Conservation (phyloP, 23 tunicate genomes). For the Ciona savignyi region DNA sequence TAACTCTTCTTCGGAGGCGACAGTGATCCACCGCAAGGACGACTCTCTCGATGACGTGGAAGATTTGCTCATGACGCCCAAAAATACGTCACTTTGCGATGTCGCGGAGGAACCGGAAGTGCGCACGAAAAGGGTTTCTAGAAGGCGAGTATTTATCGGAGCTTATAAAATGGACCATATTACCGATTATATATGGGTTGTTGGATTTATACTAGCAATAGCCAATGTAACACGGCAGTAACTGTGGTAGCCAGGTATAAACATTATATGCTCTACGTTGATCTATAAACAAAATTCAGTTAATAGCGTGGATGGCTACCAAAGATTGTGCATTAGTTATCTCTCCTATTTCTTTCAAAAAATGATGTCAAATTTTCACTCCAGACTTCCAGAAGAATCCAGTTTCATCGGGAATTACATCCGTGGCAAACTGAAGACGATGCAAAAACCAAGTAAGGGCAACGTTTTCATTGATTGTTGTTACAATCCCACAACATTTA, state of each 20-base stretch:
- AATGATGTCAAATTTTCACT: not conserved
- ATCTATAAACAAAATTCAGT: too few species aligned
- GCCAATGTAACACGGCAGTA: too few species aligned
- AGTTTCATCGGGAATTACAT: conserved; percentile 45
- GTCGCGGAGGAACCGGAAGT: not conserved
- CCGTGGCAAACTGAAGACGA: conserved; percentile 34
- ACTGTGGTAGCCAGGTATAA: too few species aligned
- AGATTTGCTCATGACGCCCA: conserved; percentile 5
- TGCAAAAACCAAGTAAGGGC: conserved; percentile 37
- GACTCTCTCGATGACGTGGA: conserved; percentile 53
- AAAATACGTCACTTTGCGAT: not conserved
- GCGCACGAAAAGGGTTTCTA: not conserved
- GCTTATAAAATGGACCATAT: too few species aligned
- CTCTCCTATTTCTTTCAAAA: too few species aligned
- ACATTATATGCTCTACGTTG: too few species aligned
- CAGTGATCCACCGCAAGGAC: conserved; percentile 28
- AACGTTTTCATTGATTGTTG: too few species aligned
- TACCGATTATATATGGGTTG: too few species aligned
- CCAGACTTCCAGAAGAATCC: conserved; percentile 50
- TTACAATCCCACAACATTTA: too few species aligned
- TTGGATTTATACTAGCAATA: too few species aligned
- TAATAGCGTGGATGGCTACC: too few species aligned
- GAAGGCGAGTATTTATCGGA: not conserved
- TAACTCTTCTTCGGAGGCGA: conserved; percentile 2
- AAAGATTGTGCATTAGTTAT: too few species aligned